Evolutionary conservation across 1,140 invertebrate species (phyloP).

Genomic region (Diploscapter pachys): DNA sequence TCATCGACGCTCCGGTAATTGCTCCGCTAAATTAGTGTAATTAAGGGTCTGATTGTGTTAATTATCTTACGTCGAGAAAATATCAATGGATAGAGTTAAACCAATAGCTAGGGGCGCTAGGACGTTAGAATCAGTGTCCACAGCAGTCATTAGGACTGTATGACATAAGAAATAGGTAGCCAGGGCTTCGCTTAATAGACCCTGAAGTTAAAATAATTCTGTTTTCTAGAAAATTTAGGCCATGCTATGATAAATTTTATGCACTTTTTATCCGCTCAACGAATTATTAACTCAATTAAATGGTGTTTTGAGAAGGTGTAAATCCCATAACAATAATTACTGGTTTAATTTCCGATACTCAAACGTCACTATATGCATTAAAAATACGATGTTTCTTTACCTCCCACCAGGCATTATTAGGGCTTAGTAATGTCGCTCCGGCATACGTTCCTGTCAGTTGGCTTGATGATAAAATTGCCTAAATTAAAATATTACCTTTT

Average conservation of each 20-base stretch:
- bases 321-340: no score
- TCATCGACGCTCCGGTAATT: slow-evolving; percentile 61
- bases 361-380: not conserved
- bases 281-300: no score
- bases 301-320: no score
- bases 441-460: slow-evolving; percentile 20
- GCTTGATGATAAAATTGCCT: slow-evolving; percentile 20
- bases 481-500: not conserved
- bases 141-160: slow-evolving; percentile 55
- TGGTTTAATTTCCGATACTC: not conserved
- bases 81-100: slow-evolving; percentile 55
- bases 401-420: slow-evolving; percentile 19
- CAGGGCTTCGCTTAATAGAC: slow-evolving; percentile 56
- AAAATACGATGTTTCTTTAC: not conserved
- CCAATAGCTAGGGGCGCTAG: slow-evolving; percentile 59
- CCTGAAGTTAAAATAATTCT: not conserved
- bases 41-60: not conserved
- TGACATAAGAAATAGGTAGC: slow-evolving; percentile 57
- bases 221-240: no score
- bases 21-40: slow-evolving; percentile 37
- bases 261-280: no score
- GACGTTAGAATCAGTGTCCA: slow-evolving; percentile 45
- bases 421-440: slow-evolving; percentile 30
- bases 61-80: slow-evolving; percentile 47
- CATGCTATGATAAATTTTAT: no score